Conservation (phyloP, 2,113 vertebrate species). For the Penelope pileata region DNA sequence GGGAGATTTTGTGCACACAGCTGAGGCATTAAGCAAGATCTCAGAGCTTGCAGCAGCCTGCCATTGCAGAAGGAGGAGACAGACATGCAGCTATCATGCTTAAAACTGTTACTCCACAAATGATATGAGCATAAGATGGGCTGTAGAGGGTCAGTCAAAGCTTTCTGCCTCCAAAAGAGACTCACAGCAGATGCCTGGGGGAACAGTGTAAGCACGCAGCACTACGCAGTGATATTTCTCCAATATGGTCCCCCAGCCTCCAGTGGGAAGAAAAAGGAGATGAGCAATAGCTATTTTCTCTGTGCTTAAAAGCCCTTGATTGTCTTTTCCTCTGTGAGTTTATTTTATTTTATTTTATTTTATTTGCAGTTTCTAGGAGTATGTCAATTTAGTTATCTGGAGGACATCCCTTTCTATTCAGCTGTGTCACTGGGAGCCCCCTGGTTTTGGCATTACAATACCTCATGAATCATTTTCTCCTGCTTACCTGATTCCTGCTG, state of each 20-base stretch:
- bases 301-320: neutral
- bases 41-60: neutral
- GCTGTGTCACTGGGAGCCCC: neutral
- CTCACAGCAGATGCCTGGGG: conserved; percentile 29
- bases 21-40: neutral
- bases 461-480: neutral
- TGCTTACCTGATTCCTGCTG: neutral
- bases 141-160: conserved; percentile 34
- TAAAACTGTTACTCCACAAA: neutral
- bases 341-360: neutral
- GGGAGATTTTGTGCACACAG: neutral
- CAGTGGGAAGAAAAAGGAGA: neutral
- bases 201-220: neutral
- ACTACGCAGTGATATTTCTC: neutral
- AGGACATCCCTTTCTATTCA: neutral
- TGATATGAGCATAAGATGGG: neutral
- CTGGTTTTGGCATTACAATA: neutral
- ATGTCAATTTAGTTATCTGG: neutral
- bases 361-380: neutral
- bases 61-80: neutral
- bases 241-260: neutral
- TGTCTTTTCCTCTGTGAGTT: neutral
- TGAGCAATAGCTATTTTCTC: neutral
- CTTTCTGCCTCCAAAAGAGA: conserved; percentile 9
- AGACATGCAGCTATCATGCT: neutral